A percentile compares a stretch with the other conserved stretches of the same genome.
Conservation (phyloP, 2,888 invertebrate genomes). For the Rotaria macrura region DNA sequence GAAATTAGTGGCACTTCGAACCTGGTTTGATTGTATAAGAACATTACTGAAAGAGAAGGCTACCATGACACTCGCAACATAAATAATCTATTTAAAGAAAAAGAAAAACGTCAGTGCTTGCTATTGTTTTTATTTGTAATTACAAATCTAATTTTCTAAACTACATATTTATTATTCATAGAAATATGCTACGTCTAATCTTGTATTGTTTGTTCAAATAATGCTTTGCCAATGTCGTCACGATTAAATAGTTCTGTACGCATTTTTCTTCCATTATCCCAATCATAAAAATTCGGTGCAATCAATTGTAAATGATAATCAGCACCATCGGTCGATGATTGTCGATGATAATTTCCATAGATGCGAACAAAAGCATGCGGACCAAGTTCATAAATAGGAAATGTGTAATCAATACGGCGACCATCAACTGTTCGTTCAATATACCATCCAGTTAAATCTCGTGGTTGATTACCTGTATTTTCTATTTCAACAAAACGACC, state of each 20-base stretch:
- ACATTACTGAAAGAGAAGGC: not conserved
- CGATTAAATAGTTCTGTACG: not conserved
- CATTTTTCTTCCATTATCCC: slow-evolving; percentile 8
- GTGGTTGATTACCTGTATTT: slow-evolving; percentile 12
- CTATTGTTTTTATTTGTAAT: not conserved
- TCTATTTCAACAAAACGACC: slow-evolving; percentile 21
- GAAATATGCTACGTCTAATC: not conserved
- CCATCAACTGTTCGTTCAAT: not conserved
- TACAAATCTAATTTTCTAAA: not conserved
- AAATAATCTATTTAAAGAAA: too few species aligned
- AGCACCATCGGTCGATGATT: not conserved
- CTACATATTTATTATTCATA: not conserved
- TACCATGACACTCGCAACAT: too few species aligned
- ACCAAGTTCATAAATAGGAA: slow-evolving; percentile 19
- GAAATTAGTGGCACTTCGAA: not conserved
- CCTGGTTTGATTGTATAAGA: not conserved
- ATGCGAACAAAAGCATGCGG: not conserved
- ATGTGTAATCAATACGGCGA: not conserved
- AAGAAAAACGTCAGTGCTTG: too few species aligned
- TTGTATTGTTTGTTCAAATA: slow-evolving; percentile 18
- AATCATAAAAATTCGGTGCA: slow-evolving; percentile 8
- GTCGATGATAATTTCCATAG: slow-evolving; percentile 12
- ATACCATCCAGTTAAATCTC: slow-evolving; percentile 17
- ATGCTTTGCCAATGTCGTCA: not conserved
- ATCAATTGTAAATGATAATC: not conserved